Base-by-base conservation (phyloP, 2,113 vertebrate genomes). In the Phainopepla nitens region DNA sequence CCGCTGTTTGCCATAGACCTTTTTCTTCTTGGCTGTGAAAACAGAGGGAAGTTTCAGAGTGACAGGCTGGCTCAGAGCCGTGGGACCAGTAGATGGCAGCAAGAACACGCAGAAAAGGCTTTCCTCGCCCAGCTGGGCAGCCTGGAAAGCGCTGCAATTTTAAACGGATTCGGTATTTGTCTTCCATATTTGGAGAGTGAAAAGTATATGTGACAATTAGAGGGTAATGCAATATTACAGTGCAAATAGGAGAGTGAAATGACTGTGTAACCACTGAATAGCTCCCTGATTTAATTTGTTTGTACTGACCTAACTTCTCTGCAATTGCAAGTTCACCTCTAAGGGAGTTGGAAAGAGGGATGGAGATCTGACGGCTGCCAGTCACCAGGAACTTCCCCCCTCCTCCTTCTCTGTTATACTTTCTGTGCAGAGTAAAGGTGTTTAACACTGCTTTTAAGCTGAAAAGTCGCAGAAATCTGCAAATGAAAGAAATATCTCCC, bases 11-110 rank as follows among this genome's bases (percentile, higher is more conserved):
- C 28, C 41, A 2, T 0, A 16, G 64, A 13, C 4, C 4, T 31
- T 83, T 61, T 41, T 7, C 51, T 60, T 17, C 79, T 31, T 6
- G 8, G 5, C 25, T 42, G 24, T 5, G 68, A 61, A 62, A 85
- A 21, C 0, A 9, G 31, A 41, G 31, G 4, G 4, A 28, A 61
- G 35, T 90, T 79, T 62, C 6, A 2, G 21, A 27, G 42, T 1
- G 62, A 11, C 24, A 51, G 11, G 41, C 7, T 64, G 8, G 33
- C 47, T 69, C 20, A 10, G 24, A 36, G 83, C 45, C 39, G 10
- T 21, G 36, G n/a, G 4, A 60, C 94, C 97, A 96, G 95, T 97
- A 98, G 97, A 96, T 98, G 97, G 97, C 97, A 98, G 95, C 97
- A 97, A 95, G 97, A 97, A 98, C 96, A 92, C 97, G 45, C 84